These are phyloP conservation scores for Myzus persicae DNA, from an alignment of 1,140 invertebrate species.

Conservation along the genomic window DNA sequence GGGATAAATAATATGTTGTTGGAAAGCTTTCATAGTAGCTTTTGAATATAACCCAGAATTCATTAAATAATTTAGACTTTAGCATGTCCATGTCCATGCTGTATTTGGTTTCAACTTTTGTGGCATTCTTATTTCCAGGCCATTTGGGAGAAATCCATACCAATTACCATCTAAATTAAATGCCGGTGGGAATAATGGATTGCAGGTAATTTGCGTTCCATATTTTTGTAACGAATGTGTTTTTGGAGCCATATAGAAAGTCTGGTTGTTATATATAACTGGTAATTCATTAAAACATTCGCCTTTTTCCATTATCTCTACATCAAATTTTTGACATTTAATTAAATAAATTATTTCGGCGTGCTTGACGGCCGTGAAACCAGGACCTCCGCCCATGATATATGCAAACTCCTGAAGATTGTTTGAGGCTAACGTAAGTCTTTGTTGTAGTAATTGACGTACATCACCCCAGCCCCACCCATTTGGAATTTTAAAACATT, in stretches of 20 bases:
- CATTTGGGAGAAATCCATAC: background rate
- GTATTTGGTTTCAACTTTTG: background rate
- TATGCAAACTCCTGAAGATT: background rate
- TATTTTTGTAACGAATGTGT: background rate
- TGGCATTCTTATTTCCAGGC: background rate
- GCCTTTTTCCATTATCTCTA: background rate
- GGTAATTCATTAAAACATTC: background rate
- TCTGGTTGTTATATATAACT: background rate
- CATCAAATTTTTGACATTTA: background rate
- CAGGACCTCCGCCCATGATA: background rate
- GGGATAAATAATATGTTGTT: background rate
- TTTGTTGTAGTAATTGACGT: background rate
- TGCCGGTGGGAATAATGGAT: background rate
- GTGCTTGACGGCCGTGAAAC: background rate
- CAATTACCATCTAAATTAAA: background rate
- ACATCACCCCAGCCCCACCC: background rate
- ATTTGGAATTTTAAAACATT: too few species aligned
- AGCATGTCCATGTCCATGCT: background rate
- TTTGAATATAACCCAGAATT: background rate
- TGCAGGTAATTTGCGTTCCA: too few species aligned
- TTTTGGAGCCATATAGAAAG: background rate
- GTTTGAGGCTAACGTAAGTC: background rate
- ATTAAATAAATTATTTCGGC: constrained; percentile 20
- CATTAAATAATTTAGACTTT: background rate
- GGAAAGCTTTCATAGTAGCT: background rate